Conservation (phyloP, 2,113 vertebrate species). For the Elaphurus davidianus region DNA sequence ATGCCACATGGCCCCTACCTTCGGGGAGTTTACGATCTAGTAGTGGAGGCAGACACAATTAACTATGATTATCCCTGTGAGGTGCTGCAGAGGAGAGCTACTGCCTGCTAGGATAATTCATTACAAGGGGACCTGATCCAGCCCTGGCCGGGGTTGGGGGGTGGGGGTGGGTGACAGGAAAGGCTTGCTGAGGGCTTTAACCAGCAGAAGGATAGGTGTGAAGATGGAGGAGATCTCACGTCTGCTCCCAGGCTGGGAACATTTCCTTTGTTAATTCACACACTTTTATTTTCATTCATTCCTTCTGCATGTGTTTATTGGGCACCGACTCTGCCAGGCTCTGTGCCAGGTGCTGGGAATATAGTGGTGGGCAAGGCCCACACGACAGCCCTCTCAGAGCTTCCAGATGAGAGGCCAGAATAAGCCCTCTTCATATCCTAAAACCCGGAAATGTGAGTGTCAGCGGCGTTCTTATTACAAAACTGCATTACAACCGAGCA, state of each 20-base stretch:
- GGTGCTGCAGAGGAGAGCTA: background rate
- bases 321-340: background rate
- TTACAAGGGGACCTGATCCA: background rate
- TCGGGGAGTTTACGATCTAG: background rate
- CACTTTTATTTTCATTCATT: constrained; percentile 48
- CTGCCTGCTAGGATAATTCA: background rate
- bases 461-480: constrained; percentile 13
- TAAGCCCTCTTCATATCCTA: constrained; percentile 1
- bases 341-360: constrained; percentile 26
- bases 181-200: constrained; percentile 46
- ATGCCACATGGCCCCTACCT: background rate
- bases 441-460: constrained; percentile 45
- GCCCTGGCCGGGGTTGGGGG: background rate
- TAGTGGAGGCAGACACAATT: background rate
- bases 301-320: background rate
- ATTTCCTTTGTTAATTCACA: constrained; percentile 45
- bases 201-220: constrained; percentile 22
- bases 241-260: background rate
- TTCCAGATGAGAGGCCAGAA: constrained; percentile 15
- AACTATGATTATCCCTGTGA: background rate
- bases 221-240: constrained; percentile 6
- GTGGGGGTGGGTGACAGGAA: background rate
- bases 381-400: background rate
- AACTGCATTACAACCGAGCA: constrained; percentile 19
- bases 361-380: background rate